Evolutionary conservation across 92 coral and sea anemone species (phyloP), one percentile per base, ranked within the genome.

Genomic region (Epizoanthus stellaris): DNA sequence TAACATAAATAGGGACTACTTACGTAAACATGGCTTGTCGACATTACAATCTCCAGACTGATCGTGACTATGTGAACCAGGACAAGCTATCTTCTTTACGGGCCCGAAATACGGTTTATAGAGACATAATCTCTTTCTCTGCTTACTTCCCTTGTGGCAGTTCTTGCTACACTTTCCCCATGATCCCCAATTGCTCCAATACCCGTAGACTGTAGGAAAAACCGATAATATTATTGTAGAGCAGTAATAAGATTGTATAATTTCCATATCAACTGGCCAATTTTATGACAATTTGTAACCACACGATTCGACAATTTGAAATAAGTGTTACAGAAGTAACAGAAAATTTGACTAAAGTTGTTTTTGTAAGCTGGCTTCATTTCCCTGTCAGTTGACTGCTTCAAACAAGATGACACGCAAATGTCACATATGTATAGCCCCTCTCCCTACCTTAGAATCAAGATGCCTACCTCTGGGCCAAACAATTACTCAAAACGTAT

Each of bases 121-220:
- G 17, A 77, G 45, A 77, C 82, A 77, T 8, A 61, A 16, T 43
- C 82, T 39, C 16, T 15, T 60, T 39, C 82, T 77, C 58, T 17
- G 54, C 58, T 77, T 70, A 3, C 16, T 39, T 42, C 82, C 82
- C 70, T 77, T 77, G 70, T 60, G 64, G 53, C 82, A 77, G 53
- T 77, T 60, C 38, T 77, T 77, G 82, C n/a, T 60, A 68, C 82
- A 77, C 0, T 61, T 77, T 60, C 82, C 82, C 82, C 82, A 77
- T 10, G 70, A 40, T 2, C 82, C 82, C 82, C 82, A 77, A 68
- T 15, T 77, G 70, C 82, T 77, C 82, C 82, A 77, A 68, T 77
- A 77, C 7, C 82, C 82, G 9, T 60, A 43, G 63, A 77, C 82
- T 77, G 54, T n/a, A 60, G 47, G 56, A 61, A 61, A 20, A 60